phyloP scores from a whole-genome alignment of 2,113 vertebrate genomes.

The Microcebus griseorufus region DNA sequence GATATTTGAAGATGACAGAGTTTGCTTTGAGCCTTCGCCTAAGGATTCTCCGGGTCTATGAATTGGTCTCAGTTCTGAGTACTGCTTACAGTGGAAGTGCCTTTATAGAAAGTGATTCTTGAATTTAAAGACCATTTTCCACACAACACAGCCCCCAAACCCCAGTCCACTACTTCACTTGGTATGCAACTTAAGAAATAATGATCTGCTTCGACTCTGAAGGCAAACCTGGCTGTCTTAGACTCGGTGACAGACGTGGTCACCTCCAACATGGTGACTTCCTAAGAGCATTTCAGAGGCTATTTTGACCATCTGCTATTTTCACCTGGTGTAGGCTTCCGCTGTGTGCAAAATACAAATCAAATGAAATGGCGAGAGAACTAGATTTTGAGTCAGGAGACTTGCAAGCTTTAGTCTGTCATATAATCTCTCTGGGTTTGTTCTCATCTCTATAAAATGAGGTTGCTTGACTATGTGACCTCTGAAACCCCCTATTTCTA shows the following conservation, averaged over 20 bases:
- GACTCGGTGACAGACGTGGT: neutral
- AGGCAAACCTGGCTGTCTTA: neutral
- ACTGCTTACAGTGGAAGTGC: neutral
- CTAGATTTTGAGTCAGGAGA: neutral
- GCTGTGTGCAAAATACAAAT: conserved; percentile 18
- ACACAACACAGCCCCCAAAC: neutral
- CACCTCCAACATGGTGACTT: neutral
- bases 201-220: neutral
- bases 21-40: neutral
- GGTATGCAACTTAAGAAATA: neutral
- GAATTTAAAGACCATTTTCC: neutral
- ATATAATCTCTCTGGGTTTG: neutral
- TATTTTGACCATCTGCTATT: neutral
- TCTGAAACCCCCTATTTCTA: conserved; percentile 10
- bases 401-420: neutral
- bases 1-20: neutral
- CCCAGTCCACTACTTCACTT: neutral
- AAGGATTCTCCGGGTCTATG: neutral
- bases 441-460: conserved; percentile 22
- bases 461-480: neutral
- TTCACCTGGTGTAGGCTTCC: neutral
- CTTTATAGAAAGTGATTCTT: neutral
- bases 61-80: neutral
- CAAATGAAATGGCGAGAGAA: neutral
- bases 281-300: neutral